Evolutionary conservation across 2,113 vertebrate species (phyloP).

Genomic region (Burhinus bistriatus): DNA sequence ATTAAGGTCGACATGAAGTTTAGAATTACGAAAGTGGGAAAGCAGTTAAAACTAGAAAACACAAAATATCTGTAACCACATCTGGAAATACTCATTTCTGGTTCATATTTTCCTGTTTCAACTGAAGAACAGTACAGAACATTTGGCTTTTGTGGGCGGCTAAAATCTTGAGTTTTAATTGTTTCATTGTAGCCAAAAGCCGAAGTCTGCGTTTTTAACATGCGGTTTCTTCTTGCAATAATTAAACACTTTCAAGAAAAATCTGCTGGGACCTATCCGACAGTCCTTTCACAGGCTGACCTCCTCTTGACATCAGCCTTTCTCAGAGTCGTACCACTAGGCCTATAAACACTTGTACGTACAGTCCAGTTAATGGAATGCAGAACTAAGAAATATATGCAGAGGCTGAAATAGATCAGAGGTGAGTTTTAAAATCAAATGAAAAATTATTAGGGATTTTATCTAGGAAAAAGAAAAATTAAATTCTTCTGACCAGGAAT

Average conservation of each 20-base stretch:
- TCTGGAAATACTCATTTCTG: conserved; percentile 57
- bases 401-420: not conserved
- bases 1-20: conserved; percentile 39
- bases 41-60: conserved; percentile 7
- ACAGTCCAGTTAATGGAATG: not conserved
- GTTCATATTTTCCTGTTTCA: conserved; percentile 58
- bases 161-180: conserved; percentile 29
- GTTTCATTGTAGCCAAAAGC: not conserved
- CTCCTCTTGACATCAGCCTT: conserved; percentile 16
- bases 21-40: conserved; percentile 5
- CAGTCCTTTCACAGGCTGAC: not conserved
- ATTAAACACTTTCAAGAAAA: conserved; percentile 28
- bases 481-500: not conserved
- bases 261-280: not conserved
- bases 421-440: not conserved
- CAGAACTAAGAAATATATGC: not conserved
- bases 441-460: not conserved
- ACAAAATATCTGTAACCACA: conserved; percentile 24
- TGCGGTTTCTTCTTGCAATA: conserved; percentile 5
- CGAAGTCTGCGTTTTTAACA: not conserved
- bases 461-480: not conserved
- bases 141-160: conserved; percentile 46
- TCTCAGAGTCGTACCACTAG: not conserved
- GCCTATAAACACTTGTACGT: not conserved
- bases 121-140: conserved; percentile 3